Evolutionary conservation across 2,113 vertebrate genomes (phyloP).

Genomic region (Spea multiplicata): DNA sequence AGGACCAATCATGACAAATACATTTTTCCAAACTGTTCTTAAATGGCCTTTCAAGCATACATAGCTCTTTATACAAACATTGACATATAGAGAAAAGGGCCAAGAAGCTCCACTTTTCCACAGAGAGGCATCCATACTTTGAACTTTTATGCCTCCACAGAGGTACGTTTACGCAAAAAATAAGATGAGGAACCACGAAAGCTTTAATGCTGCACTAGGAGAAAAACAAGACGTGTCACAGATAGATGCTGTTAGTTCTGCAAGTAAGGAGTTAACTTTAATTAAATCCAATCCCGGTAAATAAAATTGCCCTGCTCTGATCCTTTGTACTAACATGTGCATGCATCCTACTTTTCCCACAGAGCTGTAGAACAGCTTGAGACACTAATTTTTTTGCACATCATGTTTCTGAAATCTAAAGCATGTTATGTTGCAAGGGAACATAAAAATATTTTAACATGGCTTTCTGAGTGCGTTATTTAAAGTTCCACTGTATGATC

Average conservation of each 20-base stretch:
- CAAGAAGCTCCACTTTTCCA: background rate
- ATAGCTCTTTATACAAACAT: background rate
- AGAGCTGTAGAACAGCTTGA: constrained; percentile 28
- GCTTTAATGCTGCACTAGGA: too few species aligned
- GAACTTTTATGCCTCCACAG: background rate
- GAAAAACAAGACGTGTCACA: too few species aligned
- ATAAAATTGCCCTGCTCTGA: constrained; percentile 8
- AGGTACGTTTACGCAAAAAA: too few species aligned
- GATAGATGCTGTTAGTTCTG: too few species aligned
- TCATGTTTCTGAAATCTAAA: constrained; percentile 34
- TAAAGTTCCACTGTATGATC: constrained; percentile 5
- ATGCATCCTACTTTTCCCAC: constrained; percentile 35
- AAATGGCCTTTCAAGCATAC: background rate
- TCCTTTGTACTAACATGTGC: constrained; percentile 30
- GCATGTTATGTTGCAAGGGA: constrained; percentile 20
- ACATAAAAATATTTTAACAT: background rate
- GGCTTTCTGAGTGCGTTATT: too few species aligned
- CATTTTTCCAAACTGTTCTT: background rate
- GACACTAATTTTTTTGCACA: constrained; percentile 27
- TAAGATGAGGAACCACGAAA: too few species aligned
- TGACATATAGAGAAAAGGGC: background rate
- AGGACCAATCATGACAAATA: background rate
- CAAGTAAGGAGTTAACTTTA: background rate
- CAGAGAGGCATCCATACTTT: background rate
- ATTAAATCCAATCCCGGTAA: background rate